phyloP scores from a whole-genome alignment of 2,888 invertebrate species.

The Rhagonycha fulva region DNA sequence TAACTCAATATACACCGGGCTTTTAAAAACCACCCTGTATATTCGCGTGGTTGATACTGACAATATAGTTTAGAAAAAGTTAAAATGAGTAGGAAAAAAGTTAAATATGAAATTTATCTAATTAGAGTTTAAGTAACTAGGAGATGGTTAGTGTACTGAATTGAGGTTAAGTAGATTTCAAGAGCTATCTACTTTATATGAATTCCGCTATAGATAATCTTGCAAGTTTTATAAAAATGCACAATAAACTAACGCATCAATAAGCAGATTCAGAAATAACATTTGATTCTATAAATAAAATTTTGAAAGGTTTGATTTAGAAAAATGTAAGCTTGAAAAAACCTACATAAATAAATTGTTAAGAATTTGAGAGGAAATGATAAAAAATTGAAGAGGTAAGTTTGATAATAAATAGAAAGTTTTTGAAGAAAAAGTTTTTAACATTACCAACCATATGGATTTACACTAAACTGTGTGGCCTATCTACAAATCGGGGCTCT shows the following conservation, averaged over 20 bases:
- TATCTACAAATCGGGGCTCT: conserved; percentile 49
- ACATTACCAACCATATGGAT: conserved; percentile 20
- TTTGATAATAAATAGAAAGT: conserved; percentile 9
- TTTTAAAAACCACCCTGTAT: too few species aligned
- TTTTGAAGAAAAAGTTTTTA: conserved; percentile 19
- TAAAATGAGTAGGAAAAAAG: neutral
- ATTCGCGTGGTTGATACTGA: neutral
- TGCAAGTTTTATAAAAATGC: neutral
- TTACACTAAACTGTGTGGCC: conserved; percentile 44
- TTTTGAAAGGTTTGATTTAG: neutral
- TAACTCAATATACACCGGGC: too few species aligned
- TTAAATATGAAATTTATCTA: neutral
- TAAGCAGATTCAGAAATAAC: neutral
- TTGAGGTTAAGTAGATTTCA: neutral
- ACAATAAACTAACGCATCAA: neutral
- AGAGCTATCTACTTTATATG: neutral
- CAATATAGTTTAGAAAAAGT: neutral
- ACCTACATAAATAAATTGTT: neutral
- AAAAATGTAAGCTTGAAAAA: neutral
- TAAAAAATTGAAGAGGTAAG: neutral
- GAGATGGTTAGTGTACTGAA: neutral
- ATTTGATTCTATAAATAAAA: neutral
- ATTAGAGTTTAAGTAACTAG: neutral
- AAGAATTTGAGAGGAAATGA: neutral
- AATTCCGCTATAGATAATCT: neutral